A percentile compares a stretch with the other conserved stretches of the same genome.
phyloP scores from a whole-genome alignment of 2,797 vertebrate genomes.

The Girardinus metallicus region DNA sequence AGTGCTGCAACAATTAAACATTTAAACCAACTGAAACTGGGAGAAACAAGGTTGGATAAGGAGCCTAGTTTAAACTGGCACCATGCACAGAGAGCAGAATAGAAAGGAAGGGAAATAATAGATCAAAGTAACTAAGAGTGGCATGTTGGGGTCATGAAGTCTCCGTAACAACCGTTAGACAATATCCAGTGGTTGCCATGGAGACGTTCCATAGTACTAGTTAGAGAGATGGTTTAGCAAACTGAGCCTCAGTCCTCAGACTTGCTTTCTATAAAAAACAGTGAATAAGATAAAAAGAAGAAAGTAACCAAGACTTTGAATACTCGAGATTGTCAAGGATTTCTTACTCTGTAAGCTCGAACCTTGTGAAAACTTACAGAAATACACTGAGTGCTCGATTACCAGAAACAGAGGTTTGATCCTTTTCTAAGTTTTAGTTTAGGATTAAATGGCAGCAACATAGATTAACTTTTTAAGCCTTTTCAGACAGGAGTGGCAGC shows the following conservation, averaged over 20 bases:
- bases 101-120: background rate
- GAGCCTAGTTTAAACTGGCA: background rate
- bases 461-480: background rate
- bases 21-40: background rate
- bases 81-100: background rate
- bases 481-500: background rate
- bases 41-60: background rate
- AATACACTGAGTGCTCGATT: background rate
- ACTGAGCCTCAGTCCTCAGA: background rate
- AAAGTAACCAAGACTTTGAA: background rate
- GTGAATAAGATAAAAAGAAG: background rate
- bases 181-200: background rate
- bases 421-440: background rate
- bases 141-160: background rate
- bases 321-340: background rate
- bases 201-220: background rate
- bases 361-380: background rate
- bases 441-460: background rate
- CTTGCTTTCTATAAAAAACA: background rate
- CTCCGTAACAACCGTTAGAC: background rate
- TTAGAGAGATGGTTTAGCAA: background rate
- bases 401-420: background rate
- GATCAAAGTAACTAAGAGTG: background rate
- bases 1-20: background rate
- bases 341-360: background rate